Conservation (phyloP, 2,113 vertebrate genomes). For the Aramus guarauna region DNA sequence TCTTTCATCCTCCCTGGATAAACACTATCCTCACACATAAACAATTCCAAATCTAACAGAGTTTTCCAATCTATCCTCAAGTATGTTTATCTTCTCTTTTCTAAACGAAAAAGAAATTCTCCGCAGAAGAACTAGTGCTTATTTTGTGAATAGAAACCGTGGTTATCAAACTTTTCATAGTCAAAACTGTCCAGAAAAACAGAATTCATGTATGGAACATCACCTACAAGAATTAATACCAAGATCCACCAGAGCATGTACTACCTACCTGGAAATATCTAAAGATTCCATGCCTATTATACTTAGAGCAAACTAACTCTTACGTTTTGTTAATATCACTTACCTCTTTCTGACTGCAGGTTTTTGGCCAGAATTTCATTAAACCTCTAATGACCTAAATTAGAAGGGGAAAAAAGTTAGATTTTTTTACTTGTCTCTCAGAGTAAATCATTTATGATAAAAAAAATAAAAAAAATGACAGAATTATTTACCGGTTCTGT, state of each 20-base stretch:
- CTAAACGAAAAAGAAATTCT: neutral
- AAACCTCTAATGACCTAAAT: slow-evolving; percentile 96
- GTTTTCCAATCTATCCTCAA: neutral
- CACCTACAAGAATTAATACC: neutral
- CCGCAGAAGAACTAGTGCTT: neutral
- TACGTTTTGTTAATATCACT: neutral
- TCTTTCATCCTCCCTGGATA: neutral
- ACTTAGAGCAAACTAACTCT: neutral
- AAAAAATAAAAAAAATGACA: neutral
- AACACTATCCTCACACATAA: neutral
- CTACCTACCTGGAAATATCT: neutral
- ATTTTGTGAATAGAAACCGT: neutral
- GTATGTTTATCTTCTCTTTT: neutral
- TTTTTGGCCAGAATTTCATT: slow-evolving; percentile 99
- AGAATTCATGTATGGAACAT: neutral
- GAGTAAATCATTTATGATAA: neutral
- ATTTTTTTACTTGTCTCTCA: neutral
- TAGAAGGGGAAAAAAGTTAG: neutral
- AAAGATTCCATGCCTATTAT: neutral
- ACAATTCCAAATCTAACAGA: neutral
- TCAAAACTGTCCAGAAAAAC: neutral
- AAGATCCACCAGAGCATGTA: neutral
- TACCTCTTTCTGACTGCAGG: slow-evolving; percentile 99
- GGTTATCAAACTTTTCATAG: neutral
- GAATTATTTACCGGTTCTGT: slow-evolving; percentile 92